These are phyloP conservation scores for Spongia lamella DNA, from an alignment of 37 sponge, comb jelly and placozoan genomes.

Conservation along the genomic window DNA sequence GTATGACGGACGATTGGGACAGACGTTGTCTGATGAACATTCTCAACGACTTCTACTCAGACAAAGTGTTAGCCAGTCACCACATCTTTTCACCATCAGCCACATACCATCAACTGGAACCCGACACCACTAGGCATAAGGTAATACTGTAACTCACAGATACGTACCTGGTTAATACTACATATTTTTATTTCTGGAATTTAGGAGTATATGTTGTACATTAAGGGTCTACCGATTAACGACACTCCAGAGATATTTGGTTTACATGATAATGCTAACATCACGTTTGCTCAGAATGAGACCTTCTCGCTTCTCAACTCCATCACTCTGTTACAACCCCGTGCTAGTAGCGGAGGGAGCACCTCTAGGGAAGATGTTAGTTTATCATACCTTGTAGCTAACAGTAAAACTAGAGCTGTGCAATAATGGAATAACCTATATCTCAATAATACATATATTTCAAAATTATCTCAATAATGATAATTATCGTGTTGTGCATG, in stretches of 20 bases:
- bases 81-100: conserved; percentile 85
- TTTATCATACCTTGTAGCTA: no score
- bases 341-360: conserved; percentile 69
- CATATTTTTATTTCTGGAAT: background rate
- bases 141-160: conserved; percentile 5
- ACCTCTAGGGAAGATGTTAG: conserved; percentile 85
- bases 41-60: conserved; percentile 81
- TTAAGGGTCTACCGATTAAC: conserved; percentile 86
- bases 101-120: conserved; percentile 73
- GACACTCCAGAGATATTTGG: conserved; percentile 96
- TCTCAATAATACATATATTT: no score
- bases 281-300: conserved; percentile 94
- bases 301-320: conserved; percentile 73
- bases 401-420: no score
- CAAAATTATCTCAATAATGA: no score
- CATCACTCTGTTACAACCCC: conserved; percentile 84
- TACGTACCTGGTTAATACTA: background rate
- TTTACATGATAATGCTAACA: conserved; percentile 96
- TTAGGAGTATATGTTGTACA: conserved; percentile 82
- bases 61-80: conserved; percentile 57
- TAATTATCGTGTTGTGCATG: no score
- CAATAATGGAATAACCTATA: no score
- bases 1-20: conserved; percentile 99
- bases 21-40: conserved; percentile 95
- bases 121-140: conserved; percentile 40